Percentiles rank a stretch among this genome's conserved stretches.
phyloP scores from a whole-genome alignment of 2,113 vertebrate genomes.

The Sterna hirundo region DNA sequence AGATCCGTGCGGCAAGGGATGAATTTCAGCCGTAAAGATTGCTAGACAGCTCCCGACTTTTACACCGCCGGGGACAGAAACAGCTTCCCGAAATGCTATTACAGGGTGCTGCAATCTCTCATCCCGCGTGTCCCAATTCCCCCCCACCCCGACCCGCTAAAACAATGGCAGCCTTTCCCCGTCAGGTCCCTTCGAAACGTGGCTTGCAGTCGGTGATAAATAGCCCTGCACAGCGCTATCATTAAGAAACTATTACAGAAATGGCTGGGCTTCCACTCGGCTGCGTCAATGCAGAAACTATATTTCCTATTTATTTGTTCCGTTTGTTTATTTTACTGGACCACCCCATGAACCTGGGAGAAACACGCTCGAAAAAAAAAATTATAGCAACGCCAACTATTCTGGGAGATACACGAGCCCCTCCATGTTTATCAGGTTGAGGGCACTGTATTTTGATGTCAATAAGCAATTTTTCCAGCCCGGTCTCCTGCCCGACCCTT shows the following conservation, averaged over 20 bases:
- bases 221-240: background rate
- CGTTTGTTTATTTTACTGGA: slow-evolving; percentile 79
- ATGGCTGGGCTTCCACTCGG: slow-evolving; percentile 22
- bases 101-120: slow-evolving; percentile 32
- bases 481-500: slow-evolving; percentile 99
- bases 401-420: slow-evolving; percentile 87
- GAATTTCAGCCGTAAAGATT: slow-evolving; percentile 57
- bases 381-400: slow-evolving; percentile 84
- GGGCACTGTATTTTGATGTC: slow-evolving; percentile 99
- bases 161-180: slow-evolving; percentile 18
- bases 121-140: background rate
- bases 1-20: background rate
- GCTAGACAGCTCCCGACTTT: slow-evolving; percentile 30
- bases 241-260: slow-evolving; percentile 64
- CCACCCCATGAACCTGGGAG: slow-evolving; percentile 79
- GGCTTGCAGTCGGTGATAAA: background rate
- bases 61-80: slow-evolving; percentile 14
- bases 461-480: slow-evolving; percentile 99
- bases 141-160: background rate
- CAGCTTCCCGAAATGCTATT: slow-evolving; percentile 39
- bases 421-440: slow-evolving; percentile 99
- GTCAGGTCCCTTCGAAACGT: rapidly evolving
- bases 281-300: slow-evolving; percentile 65
- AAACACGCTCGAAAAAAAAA: slow-evolving; percentile 78
- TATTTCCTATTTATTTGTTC: slow-evolving; percentile 77